phyloP scores from a whole-genome alignment of 2,797 vertebrate genomes.

The Acrossocheilus fasciatus region DNA sequence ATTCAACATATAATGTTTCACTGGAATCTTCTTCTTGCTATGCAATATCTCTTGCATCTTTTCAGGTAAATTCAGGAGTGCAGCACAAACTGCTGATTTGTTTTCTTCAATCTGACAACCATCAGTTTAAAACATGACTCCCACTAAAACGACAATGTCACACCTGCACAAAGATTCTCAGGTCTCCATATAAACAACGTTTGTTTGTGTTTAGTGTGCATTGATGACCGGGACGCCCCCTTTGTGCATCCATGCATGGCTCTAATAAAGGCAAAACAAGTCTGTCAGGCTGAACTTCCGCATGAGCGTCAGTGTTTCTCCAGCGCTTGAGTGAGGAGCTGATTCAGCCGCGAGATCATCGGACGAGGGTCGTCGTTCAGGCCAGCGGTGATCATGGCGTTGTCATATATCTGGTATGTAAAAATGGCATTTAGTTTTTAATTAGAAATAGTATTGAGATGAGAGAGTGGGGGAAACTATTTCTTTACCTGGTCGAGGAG shows the following conservation, averaged over 20 bases:
- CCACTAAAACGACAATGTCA: not conserved
- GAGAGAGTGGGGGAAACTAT: not conserved
- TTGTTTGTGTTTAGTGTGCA: not conserved
- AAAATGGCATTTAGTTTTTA: not conserved
- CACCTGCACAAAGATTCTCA: not conserved
- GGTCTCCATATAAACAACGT: not conserved
- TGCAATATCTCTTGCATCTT: not conserved
- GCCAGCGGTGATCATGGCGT: conserved; percentile 95
- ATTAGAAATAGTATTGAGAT: not conserved
- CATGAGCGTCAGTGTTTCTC: conserved; percentile 82
- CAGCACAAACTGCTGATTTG: not conserved
- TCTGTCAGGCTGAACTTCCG: not conserved
- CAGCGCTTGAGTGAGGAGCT: conserved; percentile 88
- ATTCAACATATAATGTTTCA: not conserved
- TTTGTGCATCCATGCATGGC: not conserved
- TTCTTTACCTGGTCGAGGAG: conserved; percentile 90
- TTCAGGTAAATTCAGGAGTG: not conserved
- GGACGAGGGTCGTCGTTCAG: conserved; percentile 92
- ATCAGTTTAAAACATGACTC: not conserved
- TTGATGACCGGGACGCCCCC: not conserved
- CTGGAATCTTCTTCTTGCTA: not conserved
- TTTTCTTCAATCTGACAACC: not conserved
- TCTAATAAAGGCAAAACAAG: conserved; percentile 27
- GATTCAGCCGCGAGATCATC: conserved; percentile 89
- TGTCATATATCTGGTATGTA: conserved; percentile 88